Evolutionary conservation across 2,797 vertebrate genomes (phyloP), one percentile per base, ranked within the genome.

Genomic region (Hoplostethus atlanticus): DNA sequence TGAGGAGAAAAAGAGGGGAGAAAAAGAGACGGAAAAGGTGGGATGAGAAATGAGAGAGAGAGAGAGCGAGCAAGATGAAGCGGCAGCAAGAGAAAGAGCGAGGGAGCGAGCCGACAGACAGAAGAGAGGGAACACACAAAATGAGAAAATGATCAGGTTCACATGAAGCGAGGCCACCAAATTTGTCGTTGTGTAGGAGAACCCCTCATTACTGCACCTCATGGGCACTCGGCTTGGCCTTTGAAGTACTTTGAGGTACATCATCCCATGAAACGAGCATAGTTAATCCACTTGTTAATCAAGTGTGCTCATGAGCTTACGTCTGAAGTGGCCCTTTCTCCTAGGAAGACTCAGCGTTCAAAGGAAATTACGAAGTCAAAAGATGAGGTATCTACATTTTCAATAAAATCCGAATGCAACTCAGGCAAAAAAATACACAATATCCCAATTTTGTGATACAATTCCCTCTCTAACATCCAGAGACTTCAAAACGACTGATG

Each of bases 221-320:
- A 78, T 83, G 88, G 93, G 89, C 91, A 90, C 91, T 91, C 88
- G 88, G 83, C 89, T 73, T 87, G 92, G 91, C 91, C 93, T 94
- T 94, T 95, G 93, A 95, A 94, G 94, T 94, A 93, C 94, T 95
- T 91, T 93, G 93, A 94, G 94, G 92, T 93, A 91, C 90, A 94
- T 92, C 90, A 90, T 90, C 87, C 92, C 93, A 91, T 93, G 91
- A 94, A 94, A 94, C 88, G 80, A 91, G 92, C 93, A 89, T 90
- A 91, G 92, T 94, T 95, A 95, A 95, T 94, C 94, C 94, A 94
- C 93, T 94, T 94, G 93, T 94, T 95, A 94, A 95, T 95, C 94
- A 95, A 94, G 90, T 89, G 86, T 87, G 92, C 87, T 89, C 91
- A 87, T 77, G 88, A 89, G 92, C 93, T 88, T 82, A 84, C 87